Evolutionary conservation across 2,888 invertebrate species (phyloP).

Genomic region (Synanthedon tipuliformis): DNA sequence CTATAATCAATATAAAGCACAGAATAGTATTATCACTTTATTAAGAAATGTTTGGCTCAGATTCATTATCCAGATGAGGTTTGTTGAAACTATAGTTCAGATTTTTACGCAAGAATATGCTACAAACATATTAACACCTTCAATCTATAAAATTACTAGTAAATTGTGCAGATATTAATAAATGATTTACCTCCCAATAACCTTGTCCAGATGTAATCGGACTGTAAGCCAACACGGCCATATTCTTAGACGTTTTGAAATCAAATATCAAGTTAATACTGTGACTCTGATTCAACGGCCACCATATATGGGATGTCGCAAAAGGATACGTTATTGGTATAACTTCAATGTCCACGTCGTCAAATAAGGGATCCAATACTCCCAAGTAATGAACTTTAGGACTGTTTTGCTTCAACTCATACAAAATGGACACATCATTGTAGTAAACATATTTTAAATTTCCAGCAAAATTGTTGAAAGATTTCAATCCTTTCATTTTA

Average conservation of each 20-base stretch:
- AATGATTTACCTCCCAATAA: conserved; percentile 83
- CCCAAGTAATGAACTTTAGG: conserved; percentile 87
- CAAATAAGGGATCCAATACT: conserved; percentile 84
- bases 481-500: conserved; percentile 85
- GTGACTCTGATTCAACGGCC: conserved; percentile 81
- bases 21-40: no score
- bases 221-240: conserved; percentile 88
- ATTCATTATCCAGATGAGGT: no score
- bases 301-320: conserved; percentile 90
- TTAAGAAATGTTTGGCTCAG: no score
- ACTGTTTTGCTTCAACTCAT: conserved; percentile 85
- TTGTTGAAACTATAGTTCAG: no score
- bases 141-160: no score
- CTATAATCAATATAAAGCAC: no score
- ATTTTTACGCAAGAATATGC: no score
- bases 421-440: conserved; percentile 91
- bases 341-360: conserved; percentile 85
- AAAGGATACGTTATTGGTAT: conserved; percentile 93
- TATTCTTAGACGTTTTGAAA: conserved; percentile 85
- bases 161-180: background rate
- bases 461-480: conserved; percentile 88
- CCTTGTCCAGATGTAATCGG: conserved; percentile 81
- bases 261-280: conserved; percentile 84
- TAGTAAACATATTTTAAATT: conserved; percentile 93
- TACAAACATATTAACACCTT: no score